These are phyloP conservation scores for Pollenia angustigena DNA, from an alignment of 2,888 invertebrate species.

Conservation along the genomic window DNA sequence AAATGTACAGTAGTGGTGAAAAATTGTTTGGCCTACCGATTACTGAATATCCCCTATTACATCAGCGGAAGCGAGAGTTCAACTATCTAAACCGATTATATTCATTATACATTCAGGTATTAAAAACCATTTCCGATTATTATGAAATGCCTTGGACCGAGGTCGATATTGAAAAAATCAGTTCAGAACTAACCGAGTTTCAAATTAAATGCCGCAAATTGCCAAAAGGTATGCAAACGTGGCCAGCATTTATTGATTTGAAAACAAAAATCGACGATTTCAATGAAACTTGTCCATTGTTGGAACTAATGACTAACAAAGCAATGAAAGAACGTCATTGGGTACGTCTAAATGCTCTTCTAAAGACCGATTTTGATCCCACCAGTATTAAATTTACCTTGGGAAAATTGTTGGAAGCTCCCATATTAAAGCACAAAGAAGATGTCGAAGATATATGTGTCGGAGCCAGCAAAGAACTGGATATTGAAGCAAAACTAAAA, in stretches of 20 bases:
- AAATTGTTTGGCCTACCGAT: slow-evolving; percentile 92
- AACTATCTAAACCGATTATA: slow-evolving; percentile 93
- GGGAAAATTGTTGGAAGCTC: slow-evolving; percentile 93
- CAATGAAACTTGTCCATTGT: slow-evolving; percentile 92
- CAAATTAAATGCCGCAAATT: slow-evolving; percentile 93
- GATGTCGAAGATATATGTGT: slow-evolving; percentile 97
- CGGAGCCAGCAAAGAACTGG: slow-evolving; percentile 94
- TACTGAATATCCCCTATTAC: slow-evolving; percentile 92
- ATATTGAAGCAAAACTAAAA: slow-evolving; percentile 94
- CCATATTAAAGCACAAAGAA: slow-evolving; percentile 91
- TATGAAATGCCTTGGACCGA: slow-evolving; percentile 93
- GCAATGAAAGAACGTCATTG: slow-evolving; percentile 93
- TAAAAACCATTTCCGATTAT: slow-evolving; percentile 94
- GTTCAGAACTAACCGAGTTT: slow-evolving; percentile 91
- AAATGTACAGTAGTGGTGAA: slow-evolving; percentile 93
- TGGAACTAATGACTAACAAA: slow-evolving; percentile 95
- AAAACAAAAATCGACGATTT: slow-evolving; percentile 96
- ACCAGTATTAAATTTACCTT: slow-evolving; percentile 92
- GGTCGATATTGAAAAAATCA: slow-evolving; percentile 92
- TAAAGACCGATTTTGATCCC: slow-evolving; percentile 89
- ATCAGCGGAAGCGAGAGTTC: slow-evolving; percentile 92
- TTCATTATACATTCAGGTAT: slow-evolving; percentile 90
- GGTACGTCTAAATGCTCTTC: slow-evolving; percentile 86
- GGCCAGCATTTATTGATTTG: slow-evolving; percentile 94
- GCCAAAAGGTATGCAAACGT: slow-evolving; percentile 93